Conservation (phyloP, 2,797 vertebrate species). For the Phoeniculus purpureus region DNA sequence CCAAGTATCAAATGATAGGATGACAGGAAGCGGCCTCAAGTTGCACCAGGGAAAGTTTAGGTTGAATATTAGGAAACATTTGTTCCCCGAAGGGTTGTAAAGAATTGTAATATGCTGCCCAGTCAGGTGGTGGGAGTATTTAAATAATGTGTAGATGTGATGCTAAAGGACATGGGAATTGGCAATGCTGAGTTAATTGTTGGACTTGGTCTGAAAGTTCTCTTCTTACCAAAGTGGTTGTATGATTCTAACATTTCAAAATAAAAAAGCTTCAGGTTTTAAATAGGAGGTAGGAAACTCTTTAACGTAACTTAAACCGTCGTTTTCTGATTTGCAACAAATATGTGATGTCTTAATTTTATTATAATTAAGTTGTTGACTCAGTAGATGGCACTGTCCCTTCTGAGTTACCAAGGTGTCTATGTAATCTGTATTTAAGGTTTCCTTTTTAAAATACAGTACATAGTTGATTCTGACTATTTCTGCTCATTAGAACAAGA, state of each 20-base stretch:
- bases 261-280: not conserved
- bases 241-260: not conserved
- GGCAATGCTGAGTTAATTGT: too few relatives aligned
- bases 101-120: too few relatives aligned
- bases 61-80: too few relatives aligned
- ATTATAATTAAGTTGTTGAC: conserved; percentile 15
- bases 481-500: not conserved
- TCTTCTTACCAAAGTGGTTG: too few relatives aligned
- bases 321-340: not conserved
- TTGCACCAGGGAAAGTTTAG: too few relatives aligned
- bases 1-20: too few relatives aligned
- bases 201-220: too few relatives aligned
- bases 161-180: too few relatives aligned
- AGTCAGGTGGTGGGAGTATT: too few relatives aligned
- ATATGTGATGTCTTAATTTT: not conserved
- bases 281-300: not conserved
- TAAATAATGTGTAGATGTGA: too few relatives aligned
- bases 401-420: conserved; percentile 1
- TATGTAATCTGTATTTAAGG: not conserved
- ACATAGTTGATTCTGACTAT: not conserved
- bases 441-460: not conserved
- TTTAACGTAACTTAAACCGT: not conserved
- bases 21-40: too few relatives aligned
- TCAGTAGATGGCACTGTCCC: conserved; percentile 61
- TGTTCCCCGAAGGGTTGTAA: too few relatives aligned